Percentiles rank a stretch among this genome's conserved stretches.
phyloP scores from a whole-genome alignment of 2,113 vertebrate genomes.

The Arizona elegans region DNA sequence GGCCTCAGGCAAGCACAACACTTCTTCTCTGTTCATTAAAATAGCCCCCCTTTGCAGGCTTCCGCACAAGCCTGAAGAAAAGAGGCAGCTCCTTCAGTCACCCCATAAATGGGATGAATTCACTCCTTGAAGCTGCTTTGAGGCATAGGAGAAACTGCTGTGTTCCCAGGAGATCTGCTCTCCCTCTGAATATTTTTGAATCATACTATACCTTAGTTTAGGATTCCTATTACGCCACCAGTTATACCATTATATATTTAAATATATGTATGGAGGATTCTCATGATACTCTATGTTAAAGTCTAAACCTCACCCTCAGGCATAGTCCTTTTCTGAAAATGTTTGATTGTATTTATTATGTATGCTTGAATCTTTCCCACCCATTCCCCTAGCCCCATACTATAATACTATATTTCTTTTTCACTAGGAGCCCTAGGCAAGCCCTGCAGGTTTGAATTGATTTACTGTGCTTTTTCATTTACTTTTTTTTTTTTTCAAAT shows the following conservation, averaged over 20 bases:
- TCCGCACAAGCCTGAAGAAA: background rate
- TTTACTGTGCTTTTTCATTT: slow-evolving; percentile 22
- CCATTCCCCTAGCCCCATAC: background rate
- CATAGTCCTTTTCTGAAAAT: background rate
- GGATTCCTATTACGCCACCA: background rate
- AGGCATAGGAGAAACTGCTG: background rate
- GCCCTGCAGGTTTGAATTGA: background rate
- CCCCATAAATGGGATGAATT: background rate
- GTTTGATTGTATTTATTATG: slow-evolving; percentile 36
- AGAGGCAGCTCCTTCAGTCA: background rate
- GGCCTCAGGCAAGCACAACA: background rate
- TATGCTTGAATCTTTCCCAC: slow-evolving; percentile 16
- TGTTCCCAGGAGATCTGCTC: background rate
- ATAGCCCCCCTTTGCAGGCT: background rate
- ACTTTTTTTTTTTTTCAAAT: slow-evolving; percentile 9
- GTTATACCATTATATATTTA: background rate
- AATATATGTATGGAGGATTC: background rate
- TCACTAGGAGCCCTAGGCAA: background rate
- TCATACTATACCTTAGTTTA: background rate
- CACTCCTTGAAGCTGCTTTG: background rate
- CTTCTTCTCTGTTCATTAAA: background rate
- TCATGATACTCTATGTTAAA: background rate
- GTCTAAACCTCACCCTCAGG: background rate
- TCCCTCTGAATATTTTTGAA: background rate
- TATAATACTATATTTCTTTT: background rate